Evolutionary conservation across 2,113 vertebrate species (phyloP), one percentile per base, ranked within the genome.

Genomic region (Calonectris borealis): DNA sequence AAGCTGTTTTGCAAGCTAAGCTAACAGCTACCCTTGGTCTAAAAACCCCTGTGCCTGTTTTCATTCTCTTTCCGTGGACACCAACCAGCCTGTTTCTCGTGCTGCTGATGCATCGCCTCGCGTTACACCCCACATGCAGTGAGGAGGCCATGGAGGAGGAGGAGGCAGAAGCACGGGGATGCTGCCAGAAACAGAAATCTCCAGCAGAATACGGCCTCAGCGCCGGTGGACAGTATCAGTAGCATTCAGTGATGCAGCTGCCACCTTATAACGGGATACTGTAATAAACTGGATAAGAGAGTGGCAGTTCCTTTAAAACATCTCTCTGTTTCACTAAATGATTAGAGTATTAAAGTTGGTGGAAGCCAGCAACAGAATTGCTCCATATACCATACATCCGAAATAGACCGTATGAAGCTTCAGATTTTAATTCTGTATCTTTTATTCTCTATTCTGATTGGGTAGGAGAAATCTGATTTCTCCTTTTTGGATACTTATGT

Each of bases 381-480:
- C 44, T 91, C 36, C 36, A 38, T 73, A 72, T 71, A 72, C 49
- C 21, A 6, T 70, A 32, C 21, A 64, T 55, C 18, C 1, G 0
- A 94, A 93, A 92, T 57, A 94, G 57, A 76, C 76, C 0, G 0
- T 64, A 64, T 84, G 84, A 84, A 21, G 66, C 70, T 94, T 94
- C 88, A 38, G 65, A 49, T 89, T 96, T 96, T 89, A 94, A 94
- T 89, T 92, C 65, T 42, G 13, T 80, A 16, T 76, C 77, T 93
- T 86, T 85, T 83, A 42, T 71, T 94, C 69, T 80, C 27, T 69
- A 26, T 89, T 93, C 66, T 95, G 73, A 94, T 83, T 91, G 87
- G 68, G 54, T 38, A 75, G 52, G 34, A 93, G 54, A 96, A 95
- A 93, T 90, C 69, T 87, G 80, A 83, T 97, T 93, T 94, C 71